Conservation (phyloP, 2,888 invertebrate species). For the Phanerotoma sp. region DNA sequence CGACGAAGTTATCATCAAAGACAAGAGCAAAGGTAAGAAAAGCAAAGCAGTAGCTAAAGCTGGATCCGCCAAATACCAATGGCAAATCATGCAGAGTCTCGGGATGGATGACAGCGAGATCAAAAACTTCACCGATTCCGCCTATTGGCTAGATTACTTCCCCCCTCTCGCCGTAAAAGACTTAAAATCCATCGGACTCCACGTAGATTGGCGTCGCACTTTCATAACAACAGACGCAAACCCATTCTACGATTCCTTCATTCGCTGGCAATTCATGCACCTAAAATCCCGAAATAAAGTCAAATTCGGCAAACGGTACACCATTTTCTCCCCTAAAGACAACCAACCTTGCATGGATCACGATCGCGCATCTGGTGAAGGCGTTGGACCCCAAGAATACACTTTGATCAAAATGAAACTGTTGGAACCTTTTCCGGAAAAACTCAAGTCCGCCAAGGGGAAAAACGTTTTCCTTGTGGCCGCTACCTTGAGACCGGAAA, state of each 20-base stretch:
- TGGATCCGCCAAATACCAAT: conserved; percentile 88
- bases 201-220: conserved; percentile 97
- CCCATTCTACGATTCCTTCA: conserved; percentile 97
- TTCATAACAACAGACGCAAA: conserved; percentile 99
- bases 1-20: conserved; percentile 68
- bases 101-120: conserved; percentile 93
- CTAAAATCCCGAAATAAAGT: conserved; percentile 86
- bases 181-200: conserved; percentile 84
- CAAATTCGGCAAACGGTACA: conserved; percentile 95
- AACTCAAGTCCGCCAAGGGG: conserved; percentile 62
- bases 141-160: conserved; percentile 96
- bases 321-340: conserved; percentile 94
- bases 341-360: conserved; percentile 99
- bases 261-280: conserved; percentile 93
- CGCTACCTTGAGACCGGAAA: conserved; percentile 97
- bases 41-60: conserved; percentile 95
- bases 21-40: conserved; percentile 92
- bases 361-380: conserved; percentile 93
- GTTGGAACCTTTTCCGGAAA: conserved; percentile 70
- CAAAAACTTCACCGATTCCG: conserved; percentile 83
- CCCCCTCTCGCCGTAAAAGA: conserved; percentile 88
- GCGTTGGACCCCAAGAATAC: conserved; percentile 98
- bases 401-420: conserved; percentile 93
- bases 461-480: conserved; percentile 82
- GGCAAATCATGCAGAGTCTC: conserved; percentile 97